phyloP scores from a whole-genome alignment of 1,140 invertebrate species.

The Limonius californicus region DNA sequence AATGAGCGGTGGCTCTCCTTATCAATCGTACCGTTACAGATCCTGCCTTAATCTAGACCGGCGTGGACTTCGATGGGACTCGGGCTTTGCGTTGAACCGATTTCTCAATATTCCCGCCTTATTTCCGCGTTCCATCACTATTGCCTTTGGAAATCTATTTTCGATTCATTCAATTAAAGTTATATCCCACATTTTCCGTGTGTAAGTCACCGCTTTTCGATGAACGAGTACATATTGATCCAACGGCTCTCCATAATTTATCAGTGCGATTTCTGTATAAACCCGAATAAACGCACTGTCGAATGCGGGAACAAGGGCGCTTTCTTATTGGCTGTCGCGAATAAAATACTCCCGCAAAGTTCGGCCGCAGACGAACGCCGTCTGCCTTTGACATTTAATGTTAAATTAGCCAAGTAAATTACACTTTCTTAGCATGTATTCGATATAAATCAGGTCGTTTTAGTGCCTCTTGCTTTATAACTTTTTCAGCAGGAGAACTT shows the following conservation, averaged over 20 bases:
- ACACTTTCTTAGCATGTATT: constrained; percentile 38
- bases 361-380: constrained; percentile 25
- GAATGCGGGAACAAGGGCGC: constrained; percentile 22
- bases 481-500: background rate
- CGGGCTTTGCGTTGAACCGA: too few species aligned
- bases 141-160: too few species aligned
- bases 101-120: too few species aligned
- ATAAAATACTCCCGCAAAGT: constrained; percentile 26
- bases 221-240: constrained; percentile 11
- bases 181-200: too few species aligned
- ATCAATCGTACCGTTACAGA: too few species aligned
- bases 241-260: constrained; percentile 19
- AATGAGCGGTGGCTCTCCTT: too few species aligned
- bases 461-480: background rate
- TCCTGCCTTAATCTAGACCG: too few species aligned
- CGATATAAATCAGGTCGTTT: constrained; percentile 32
- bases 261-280: constrained; percentile 27
- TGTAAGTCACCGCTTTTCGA: background rate
- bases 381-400: constrained; percentile 34
- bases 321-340: constrained; percentile 31
- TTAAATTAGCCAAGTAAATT: constrained; percentile 36
- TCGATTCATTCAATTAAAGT: too few species aligned
- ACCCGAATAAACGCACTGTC: constrained; percentile 27
- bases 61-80: too few species aligned
- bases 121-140: too few species aligned